Conservation (phyloP, 2,888 invertebrate species). For the Xestia ashworthii region DNA sequence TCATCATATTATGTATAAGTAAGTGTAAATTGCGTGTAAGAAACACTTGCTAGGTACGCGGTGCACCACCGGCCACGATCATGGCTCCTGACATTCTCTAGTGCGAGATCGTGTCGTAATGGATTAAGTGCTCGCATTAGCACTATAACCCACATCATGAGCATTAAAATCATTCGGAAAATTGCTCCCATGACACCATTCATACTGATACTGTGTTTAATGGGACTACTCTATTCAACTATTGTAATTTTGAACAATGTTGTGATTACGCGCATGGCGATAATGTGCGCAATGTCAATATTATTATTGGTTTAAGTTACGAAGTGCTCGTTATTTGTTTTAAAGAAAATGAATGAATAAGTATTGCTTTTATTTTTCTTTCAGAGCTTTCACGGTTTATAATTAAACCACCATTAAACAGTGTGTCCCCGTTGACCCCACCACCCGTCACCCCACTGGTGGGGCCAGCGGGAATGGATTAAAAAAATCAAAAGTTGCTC, state of each 20-base stretch:
- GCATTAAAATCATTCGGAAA: constrained; percentile 79
- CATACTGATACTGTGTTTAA: constrained; percentile 71
- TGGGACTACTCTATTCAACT: constrained; percentile 37
- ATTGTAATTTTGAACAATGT: constrained; percentile 50
- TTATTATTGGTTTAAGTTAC: neutral
- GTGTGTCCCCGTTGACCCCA: no score
- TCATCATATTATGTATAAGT: constrained; percentile 20
- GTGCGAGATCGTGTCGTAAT: constrained; percentile 75
- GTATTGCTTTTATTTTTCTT: neutral
- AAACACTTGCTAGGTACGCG: constrained; percentile 6
- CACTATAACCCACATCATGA: constrained; percentile 84
- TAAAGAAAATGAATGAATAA: neutral
- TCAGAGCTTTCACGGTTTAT: no score
- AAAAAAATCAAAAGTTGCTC: no score
- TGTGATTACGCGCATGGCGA: constrained; percentile 20
- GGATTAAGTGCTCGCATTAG: constrained; percentile 83
- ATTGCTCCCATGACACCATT: constrained; percentile 74
- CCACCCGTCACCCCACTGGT: no score
- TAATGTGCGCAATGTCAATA: constrained; percentile 23
- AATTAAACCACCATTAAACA: no score
- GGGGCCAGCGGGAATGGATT: no score
- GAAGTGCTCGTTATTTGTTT: constrained; percentile 6
- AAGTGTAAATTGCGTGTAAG: constrained; percentile 31
- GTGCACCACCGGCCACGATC: constrained; percentile 31
- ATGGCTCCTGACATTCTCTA: constrained; percentile 65